Conservation (phyloP, 2,113 vertebrate species). For the Phasianus colchicus region DNA sequence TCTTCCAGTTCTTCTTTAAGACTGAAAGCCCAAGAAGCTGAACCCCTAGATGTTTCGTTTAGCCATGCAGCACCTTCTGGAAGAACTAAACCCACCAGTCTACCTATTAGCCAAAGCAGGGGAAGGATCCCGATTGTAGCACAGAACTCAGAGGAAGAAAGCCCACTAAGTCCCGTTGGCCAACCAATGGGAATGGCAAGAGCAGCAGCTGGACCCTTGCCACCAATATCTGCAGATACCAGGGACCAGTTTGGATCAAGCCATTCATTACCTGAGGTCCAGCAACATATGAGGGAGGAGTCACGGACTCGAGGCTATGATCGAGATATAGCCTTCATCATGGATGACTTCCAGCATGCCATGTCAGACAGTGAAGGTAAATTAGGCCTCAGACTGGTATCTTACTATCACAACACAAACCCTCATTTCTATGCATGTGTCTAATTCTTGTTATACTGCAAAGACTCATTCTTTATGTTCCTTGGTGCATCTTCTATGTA, state of each 20-base stretch:
- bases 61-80: slow-evolving; percentile 87
- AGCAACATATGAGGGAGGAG: slow-evolving; percentile 99
- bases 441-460: slow-evolving; percentile 77
- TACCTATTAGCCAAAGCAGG: slow-evolving; percentile 97
- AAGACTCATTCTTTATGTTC: slow-evolving; percentile 67
- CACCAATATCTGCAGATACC: slow-evolving; percentile 97
- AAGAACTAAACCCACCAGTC: slow-evolving; percentile 95
- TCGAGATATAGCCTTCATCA: slow-evolving; percentile 97
- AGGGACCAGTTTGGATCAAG: slow-evolving; percentile 99
- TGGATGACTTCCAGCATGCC: slow-evolving; percentile 99
- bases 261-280: slow-evolving; percentile 97
- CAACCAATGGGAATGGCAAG: slow-evolving; percentile 99
- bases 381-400: slow-evolving; percentile 84
- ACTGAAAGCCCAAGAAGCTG: slow-evolving; percentile 91
- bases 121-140: slow-evolving; percentile 97
- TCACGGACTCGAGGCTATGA: slow-evolving; percentile 95
- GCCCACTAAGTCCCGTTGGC: slow-evolving; percentile 96
- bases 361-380: slow-evolving; percentile 99
- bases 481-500: slow-evolving; percentile 73
- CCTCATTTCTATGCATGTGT: slow-evolving; percentile 88
- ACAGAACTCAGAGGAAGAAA: slow-evolving; percentile 99
- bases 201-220: slow-evolving; percentile 95
- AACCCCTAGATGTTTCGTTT: slow-evolving; percentile 92
- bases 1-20: slow-evolving; percentile 94
- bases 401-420: slow-evolving; percentile 81